A percentile compares a stretch with the other conserved stretches of the same genome.
These are phyloP conservation scores for Cyclargus thomasi DNA, from an alignment of 1,140 invertebrate species.

Conservation along the genomic window DNA sequence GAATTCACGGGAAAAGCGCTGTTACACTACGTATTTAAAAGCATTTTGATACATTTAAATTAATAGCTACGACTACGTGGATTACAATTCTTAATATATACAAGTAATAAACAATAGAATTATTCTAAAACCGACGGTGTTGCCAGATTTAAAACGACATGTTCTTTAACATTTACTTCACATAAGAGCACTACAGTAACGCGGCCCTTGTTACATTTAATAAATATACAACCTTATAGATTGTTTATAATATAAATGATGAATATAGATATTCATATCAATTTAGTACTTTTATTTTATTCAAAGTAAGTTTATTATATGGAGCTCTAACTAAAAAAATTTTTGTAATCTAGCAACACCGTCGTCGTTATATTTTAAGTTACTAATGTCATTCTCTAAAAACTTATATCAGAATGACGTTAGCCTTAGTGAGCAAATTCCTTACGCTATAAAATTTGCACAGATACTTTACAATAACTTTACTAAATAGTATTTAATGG, in stretches of 20 bases:
- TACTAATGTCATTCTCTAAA: constrained; percentile 41
- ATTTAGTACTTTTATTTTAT: too few relatives aligned
- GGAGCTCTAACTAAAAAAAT: too few relatives aligned
- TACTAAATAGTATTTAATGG: constrained; percentile 7
- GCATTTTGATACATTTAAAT: constrained; percentile 39
- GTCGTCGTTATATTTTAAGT: constrained; percentile 34
- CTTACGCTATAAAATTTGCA: neutral
- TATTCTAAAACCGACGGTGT: constrained; percentile 5
- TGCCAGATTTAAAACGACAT: constrained; percentile 16
- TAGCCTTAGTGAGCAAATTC: constrained; percentile 24
- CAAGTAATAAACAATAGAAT: constrained; percentile 10
- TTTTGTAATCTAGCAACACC: constrained; percentile 30
- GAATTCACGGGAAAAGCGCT: constrained; percentile 21
- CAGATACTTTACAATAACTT: constrained; percentile 13
- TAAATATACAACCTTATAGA: too few relatives aligned
- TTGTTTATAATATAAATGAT: too few relatives aligned
- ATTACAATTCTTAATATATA: constrained; percentile 11
- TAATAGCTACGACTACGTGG: constrained; percentile 35
- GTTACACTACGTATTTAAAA: constrained; percentile 39
- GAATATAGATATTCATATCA: too few relatives aligned
- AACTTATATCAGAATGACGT: constrained; percentile 53
- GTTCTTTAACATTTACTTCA: too few relatives aligned
- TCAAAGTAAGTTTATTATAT: too few relatives aligned
- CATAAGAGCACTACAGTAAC: too few relatives aligned
- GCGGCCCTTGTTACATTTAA: too few relatives aligned